Evolutionary conservation across 1,140 invertebrate species (phyloP), one percentile per base, ranked within the genome.

Genomic region (Drosophila sp.): DNA sequence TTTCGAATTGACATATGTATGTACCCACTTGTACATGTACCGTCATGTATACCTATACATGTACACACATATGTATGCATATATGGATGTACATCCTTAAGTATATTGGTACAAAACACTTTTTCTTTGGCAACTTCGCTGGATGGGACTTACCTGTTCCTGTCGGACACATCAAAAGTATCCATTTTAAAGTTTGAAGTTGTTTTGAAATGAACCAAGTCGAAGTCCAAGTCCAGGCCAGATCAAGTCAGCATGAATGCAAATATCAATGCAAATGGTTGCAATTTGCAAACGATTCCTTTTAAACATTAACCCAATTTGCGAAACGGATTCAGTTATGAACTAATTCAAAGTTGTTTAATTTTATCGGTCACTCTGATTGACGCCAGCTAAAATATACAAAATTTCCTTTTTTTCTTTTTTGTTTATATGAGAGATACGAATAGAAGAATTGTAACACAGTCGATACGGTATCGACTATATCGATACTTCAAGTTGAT

Each of bases 141-240:
- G 38, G 32, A 3, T n/a, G 61, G 35, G 8, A 6, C 58, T 74
- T 66, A 91, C 90, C 90, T 91, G 70, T 73, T 87, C 55, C 70
- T 77, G 61, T 91, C 89, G 32, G 79, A 76, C 35, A 91, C 90
- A 86, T 91, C 90, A 69, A 91, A 91, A 58, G 89, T 76, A 70
- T 91, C 90, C 90, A 91, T 91, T 61, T 74, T 54, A 50, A 27
- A 10, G 7, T 27, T 50, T 7, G 44, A 50, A 50, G 44, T 50
- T 50, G 44, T 50, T 50, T 27, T 27, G 44, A 50, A 50, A 8
- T 50, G 25, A 50, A 41, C 40, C 40, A 41, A 27, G 44, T 50
- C 44, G 23, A 50, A 50, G 8, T 50, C 44, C 23, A 50, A 50
- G 44, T 27, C 44, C 40, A n/a, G 40, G 40, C 40, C 44, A 50